Conservation (phyloP, 2,113 vertebrate species). For the Gnathonemus echidnorhynchus region DNA sequence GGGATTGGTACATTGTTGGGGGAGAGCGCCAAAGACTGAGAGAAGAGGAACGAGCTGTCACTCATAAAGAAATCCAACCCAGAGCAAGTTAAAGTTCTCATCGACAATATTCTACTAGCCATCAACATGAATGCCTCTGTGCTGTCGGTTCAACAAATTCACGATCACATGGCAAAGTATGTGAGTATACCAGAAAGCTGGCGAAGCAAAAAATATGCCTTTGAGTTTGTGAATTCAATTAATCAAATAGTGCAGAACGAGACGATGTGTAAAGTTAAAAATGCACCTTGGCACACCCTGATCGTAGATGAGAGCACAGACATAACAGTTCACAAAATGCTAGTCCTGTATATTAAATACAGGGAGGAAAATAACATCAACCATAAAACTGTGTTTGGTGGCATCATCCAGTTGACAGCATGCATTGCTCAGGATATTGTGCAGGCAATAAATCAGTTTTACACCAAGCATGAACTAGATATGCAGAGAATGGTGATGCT, state of each 20-base stretch:
- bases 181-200: background rate
- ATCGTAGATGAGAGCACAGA: slow-evolving; percentile 29
- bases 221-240: background rate
- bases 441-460: slow-evolving; percentile 23
- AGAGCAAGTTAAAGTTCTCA: background rate
- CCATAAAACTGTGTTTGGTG: slow-evolving; percentile 21
- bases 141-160: background rate
- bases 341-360: background rate
- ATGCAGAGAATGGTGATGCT: slow-evolving; percentile 27
- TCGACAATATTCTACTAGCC: background rate
- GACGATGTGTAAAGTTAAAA: background rate
- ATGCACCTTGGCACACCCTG: background rate
- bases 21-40: background rate
- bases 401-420: slow-evolving; percentile 19
- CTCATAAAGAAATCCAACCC: background rate
- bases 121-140: background rate
- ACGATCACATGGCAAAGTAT: background rate
- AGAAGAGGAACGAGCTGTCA: background rate
- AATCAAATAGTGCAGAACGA: background rate
- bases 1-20: background rate
- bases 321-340: slow-evolving; percentile 13
- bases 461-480: slow-evolving; percentile 9
- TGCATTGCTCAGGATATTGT: slow-evolving; percentile 17
- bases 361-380: background rate
- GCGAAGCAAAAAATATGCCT: background rate